These are phyloP conservation scores for Tribolium madens DNA, from an alignment of 1,140 invertebrate genomes.

Conservation along the genomic window DNA sequence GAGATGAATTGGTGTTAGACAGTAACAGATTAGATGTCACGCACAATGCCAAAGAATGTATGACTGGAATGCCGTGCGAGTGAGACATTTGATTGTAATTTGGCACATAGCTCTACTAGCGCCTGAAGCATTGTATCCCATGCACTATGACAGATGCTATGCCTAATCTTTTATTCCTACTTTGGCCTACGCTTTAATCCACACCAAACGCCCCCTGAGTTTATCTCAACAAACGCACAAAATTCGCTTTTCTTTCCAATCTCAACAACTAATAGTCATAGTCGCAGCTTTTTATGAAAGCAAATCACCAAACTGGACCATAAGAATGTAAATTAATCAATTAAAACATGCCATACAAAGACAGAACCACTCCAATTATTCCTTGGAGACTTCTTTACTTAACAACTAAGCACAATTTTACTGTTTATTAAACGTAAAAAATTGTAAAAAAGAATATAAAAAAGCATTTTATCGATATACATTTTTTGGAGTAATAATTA, in stretches of 20 bases:
- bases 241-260: background rate
- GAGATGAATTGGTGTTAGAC: constrained; percentile 49
- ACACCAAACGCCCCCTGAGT: constrained; percentile 9
- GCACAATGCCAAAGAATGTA: constrained; percentile 60
- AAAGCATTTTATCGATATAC: too few relatives aligned
- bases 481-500: background rate
- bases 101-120: constrained; percentile 60
- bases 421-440: background rate
- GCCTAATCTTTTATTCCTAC: constrained; percentile 10
- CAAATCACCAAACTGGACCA: constrained; percentile 14
- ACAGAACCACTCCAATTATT: constrained; percentile 6
- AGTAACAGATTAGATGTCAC: constrained; percentile 51
- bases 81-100: constrained; percentile 63
- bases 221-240: background rate
- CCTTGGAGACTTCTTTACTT: background rate
- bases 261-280: background rate
- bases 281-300: constrained; percentile 9
- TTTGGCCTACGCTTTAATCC: background rate
- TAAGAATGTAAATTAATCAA: constrained; percentile 32
- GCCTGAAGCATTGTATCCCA: constrained; percentile 54
- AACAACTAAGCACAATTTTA: background rate
- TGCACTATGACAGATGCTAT: constrained; percentile 52
- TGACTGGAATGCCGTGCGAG: constrained; percentile 59
- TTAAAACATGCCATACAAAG: constrained; percentile 25
- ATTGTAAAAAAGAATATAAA: background rate